Evolutionary conservation across 2,888 invertebrate genomes (phyloP).

Genomic region (Drosophila anomalipes): DNA sequence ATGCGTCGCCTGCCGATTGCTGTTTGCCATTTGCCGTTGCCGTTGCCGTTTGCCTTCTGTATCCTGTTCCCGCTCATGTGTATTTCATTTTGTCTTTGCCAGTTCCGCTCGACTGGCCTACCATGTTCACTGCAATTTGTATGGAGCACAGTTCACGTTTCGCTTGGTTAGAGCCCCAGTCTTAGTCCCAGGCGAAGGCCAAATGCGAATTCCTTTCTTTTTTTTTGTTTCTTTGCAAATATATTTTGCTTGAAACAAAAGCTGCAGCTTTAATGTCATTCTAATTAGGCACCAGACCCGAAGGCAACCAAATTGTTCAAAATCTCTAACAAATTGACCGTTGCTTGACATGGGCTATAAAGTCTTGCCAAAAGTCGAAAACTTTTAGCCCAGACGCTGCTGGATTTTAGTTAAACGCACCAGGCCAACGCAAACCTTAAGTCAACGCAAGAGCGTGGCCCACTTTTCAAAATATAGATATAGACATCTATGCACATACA

Average conservation of each 20-base stretch:
- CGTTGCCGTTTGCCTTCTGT: conserved; percentile 44
- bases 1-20: conserved; percentile 57
- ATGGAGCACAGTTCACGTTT: conserved; percentile 64
- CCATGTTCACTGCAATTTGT: conserved; percentile 80
- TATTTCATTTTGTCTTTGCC: conserved; percentile 74
- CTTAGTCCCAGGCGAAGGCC: conserved; percentile 61
- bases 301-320: conserved; percentile 58
- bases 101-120: conserved; percentile 77
- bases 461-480: background rate
- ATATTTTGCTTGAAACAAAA: conserved; percentile 40
- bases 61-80: conserved; percentile 66
- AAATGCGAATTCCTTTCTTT: conserved; percentile 34
- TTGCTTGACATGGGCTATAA: conserved; percentile 60
- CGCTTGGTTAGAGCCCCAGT: conserved; percentile 66
- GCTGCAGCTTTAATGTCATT: conserved; percentile 68
- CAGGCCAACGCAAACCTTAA: conserved; percentile 34
- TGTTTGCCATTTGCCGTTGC: conserved; percentile 46
- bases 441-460: conserved; percentile 4
- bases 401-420: conserved; percentile 52
- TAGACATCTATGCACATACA: conserved; percentile 58
- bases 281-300: conserved; percentile 69
- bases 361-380: conserved; percentile 43
- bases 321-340: conserved; percentile 77
- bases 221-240: background rate
- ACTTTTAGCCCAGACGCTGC: conserved; percentile 43